Base-by-base conservation (phyloP, 92 coral and sea anemone species). In the Porites rus region DNA sequence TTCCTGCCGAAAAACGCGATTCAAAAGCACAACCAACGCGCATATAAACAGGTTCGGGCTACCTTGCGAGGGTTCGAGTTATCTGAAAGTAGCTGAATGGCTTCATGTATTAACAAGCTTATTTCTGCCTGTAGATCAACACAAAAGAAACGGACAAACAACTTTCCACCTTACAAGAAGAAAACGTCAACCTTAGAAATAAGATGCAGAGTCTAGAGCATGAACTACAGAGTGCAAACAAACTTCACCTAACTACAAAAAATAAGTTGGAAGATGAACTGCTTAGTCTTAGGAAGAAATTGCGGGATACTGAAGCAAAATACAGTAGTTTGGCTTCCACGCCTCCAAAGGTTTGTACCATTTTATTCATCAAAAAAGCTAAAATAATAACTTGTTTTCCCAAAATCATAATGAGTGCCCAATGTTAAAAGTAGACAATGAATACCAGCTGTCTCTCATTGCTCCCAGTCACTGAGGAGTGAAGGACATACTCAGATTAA, bases 271-370 rank as follows among this genome's bases (percentile, higher is more conserved):
- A 97, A 60, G 87, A 85, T 1, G 99, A 97, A 51, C 50, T 90
- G 60, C 92, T 93, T 83, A 87, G 81, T 21, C 83, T 94, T 72
- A 93, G 94, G 25, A 93, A 92, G 71, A 93, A 92, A 51, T 91
- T 95, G 50, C 82, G 99, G 17, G 98, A 95, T 22, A 86, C 97
- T 9, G 99, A 97, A 64, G 84, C 95, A 16, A 97, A 95, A 72
- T 97, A 95, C 60, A 92, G 91, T 61, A 95, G 90, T 80, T 90
- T 97, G 59, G 99, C 98, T 14, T 91, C 98, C 0, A 97, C 99
- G 0, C 99, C 99, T 4, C 99, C 99, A 4, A 97, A 97, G 95
- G 98, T 92, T 38, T 38, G 46, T 38, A 38, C 46, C 31, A 28
- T 28, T 28, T 28, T 28, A 28, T 28, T 28, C 31, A 28, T 28